Evolutionary conservation across 2,888 invertebrate species (phyloP).

Genomic region (Paralinhomoeus sp.): DNA sequence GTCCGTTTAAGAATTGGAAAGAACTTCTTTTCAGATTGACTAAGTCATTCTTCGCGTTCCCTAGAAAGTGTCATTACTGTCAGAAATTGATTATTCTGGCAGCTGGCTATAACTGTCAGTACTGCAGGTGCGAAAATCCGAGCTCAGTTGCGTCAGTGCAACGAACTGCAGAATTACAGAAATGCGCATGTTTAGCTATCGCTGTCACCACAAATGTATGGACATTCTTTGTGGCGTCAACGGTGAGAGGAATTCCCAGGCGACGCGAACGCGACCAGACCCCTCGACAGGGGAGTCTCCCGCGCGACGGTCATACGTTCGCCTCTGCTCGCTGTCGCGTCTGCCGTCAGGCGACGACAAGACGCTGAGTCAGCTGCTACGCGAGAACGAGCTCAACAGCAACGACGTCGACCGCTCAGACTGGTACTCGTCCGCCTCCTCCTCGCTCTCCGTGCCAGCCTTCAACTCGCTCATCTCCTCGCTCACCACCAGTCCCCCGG

Average conservation of each 20-base stretch:
- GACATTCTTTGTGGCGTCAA: too few relatives aligned
- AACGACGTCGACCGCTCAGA: conserved; percentile 7
- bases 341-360: conserved; percentile 10
- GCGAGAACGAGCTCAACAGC: conserved; percentile 18
- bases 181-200: conserved; percentile 3
- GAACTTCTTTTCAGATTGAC: conserved; percentile 2
- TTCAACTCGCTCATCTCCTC: neutral
- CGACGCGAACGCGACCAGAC: too few relatives aligned
- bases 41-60: conserved; percentile 7
- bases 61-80: conserved; percentile 6
- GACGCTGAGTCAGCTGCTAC: conserved; percentile 20
- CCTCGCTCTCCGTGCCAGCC: neutral
- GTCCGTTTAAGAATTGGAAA: neutral
- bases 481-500: neutral
- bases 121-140: conserved; percentile 4
- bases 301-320: neutral
- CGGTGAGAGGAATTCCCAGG: too few relatives aligned
- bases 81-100: conserved; percentile 5
- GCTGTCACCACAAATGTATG: conserved; percentile 3
- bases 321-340: conserved; percentile 5
- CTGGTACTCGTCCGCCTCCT: neutral
- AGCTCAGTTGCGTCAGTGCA: too few relatives aligned
- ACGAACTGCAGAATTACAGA: neutral
- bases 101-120: conserved; percentile 7
- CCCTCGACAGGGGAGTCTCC: neutral